Base-by-base conservation (phyloP, 2,113 vertebrate genomes). In the Xenopus borealis region DNA sequence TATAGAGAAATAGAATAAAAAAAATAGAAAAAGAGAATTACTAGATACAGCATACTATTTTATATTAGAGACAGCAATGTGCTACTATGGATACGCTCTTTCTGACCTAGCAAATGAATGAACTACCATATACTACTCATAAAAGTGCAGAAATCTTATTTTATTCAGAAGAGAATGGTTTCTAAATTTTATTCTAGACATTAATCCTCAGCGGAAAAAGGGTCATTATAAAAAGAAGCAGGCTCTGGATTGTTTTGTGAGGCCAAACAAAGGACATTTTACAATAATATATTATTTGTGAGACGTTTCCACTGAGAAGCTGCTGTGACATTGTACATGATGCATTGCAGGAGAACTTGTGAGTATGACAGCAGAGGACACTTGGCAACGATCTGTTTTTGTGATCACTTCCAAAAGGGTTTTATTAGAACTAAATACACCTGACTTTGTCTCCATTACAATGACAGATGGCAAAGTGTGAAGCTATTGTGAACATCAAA, bases 1-100 rank as follows among this genome's bases (percentile, higher is more conserved):
- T 27, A 27, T 27, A 27, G 23, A 27, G 23, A 27, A 27, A 27
- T 3, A 27, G 23, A 27, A 27, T 27, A 27, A 27, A 27, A 27
- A n/a, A 50, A 50, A 50, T 13, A 10, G 14, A 13, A 16, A 50
- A 2, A 50, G 47, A 13, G 47, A 50, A 16, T 13, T 50, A 4
- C 14, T 16, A 12, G 11, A 50, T 16, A 50, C 47, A 50, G 10
- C 14, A 13, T 50, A 45, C 73, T 53, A 45, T 62, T 69, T 58
- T 69, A 63, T 8, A 3, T 3, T 27, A 58, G 16, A 55, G 46
- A 53, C 30, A 44, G 55, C 30, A 13, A 53, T 63, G 66, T 69
- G 67, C 74, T 77, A 70, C 74, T 75, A 75, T 75, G 74, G 67
- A 70, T 53, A 77, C 74, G 66, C 74, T 70, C 74, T 64, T 17